Evolutionary conservation across 2,113 vertebrate species (phyloP).

Genomic region (Poeciliopsis prolifica): DNA sequence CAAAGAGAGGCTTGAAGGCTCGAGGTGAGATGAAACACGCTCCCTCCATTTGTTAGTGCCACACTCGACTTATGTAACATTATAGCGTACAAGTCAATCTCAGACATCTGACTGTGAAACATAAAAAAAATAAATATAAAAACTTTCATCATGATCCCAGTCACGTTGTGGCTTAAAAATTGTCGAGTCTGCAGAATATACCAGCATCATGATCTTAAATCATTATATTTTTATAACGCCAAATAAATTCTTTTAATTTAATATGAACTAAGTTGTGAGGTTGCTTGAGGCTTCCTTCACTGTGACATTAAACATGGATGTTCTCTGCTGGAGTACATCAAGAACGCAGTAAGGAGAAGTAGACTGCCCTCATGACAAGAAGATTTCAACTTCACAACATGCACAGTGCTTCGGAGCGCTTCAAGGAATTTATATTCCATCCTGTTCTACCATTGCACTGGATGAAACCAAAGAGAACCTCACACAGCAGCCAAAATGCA

Average conservation of each 20-base stretch:
- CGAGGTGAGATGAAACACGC: constrained; percentile 57
- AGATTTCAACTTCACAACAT: not conserved
- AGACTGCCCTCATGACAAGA: not conserved
- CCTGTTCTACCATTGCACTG: not conserved
- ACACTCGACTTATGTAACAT: constrained; percentile 4
- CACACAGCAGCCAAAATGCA: not conserved
- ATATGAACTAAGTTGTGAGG: not conserved
- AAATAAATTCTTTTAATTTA: not conserved
- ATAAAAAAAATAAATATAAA: not conserved
- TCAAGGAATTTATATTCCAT: not conserved
- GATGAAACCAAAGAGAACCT: not conserved
- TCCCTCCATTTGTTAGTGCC: not conserved
- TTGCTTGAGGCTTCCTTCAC: not conserved
- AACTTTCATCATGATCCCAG: not conserved
- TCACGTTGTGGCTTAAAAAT: not conserved
- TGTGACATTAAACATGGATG: not conserved
- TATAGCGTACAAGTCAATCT: not conserved
- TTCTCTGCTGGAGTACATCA: not conserved
- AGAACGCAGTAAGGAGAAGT: not conserved
- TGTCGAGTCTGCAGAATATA: not conserved
- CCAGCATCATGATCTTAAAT: not conserved
- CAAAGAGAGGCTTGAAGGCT: constrained; percentile 54
- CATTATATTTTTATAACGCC: not conserved
- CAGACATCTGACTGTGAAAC: not conserved
- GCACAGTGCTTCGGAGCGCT: not conserved